Conservation (phyloP, 2,113 vertebrate genomes). For the Orcinus orca region DNA sequence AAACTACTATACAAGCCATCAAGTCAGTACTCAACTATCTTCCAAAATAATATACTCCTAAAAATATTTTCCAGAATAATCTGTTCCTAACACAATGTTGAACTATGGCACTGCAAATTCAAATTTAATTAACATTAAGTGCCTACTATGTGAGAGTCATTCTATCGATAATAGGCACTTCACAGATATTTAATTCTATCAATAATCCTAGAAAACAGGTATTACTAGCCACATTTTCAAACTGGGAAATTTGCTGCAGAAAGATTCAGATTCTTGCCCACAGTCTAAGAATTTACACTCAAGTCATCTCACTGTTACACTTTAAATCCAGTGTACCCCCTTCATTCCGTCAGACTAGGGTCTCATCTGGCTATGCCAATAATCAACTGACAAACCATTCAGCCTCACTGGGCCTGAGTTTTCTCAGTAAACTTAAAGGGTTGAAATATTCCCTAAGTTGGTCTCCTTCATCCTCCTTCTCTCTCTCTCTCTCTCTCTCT, state of each 20-base stretch:
- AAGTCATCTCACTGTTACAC: neutral
- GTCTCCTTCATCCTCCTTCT: neutral
- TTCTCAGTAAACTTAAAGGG: neutral
- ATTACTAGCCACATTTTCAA: neutral
- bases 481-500: neutral
- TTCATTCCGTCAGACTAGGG: neutral
- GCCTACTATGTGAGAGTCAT: neutral
- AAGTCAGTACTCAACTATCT: neutral
- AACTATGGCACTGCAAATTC: neutral
- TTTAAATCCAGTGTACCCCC: neutral
- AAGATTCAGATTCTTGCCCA: neutral
- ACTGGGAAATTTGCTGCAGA: neutral
- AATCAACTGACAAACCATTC: neutral
- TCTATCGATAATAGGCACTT: neutral
- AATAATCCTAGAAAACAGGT: neutral
- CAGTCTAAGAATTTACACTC: neutral
- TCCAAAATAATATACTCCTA: neutral
- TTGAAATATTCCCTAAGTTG: neutral
- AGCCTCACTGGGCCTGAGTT: neutral
- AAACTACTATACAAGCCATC: neutral
- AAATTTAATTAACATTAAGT: conserved; percentile 6
- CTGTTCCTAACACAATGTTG: neutral
- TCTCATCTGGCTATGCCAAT: neutral
- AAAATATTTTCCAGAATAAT: conserved; percentile 19
- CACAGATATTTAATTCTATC: neutral